Evolutionary conservation across 2,888 invertebrate species (phyloP), one percentile per base, ranked within the genome.

Genomic region (Cremastobaeus sp.): DNA sequence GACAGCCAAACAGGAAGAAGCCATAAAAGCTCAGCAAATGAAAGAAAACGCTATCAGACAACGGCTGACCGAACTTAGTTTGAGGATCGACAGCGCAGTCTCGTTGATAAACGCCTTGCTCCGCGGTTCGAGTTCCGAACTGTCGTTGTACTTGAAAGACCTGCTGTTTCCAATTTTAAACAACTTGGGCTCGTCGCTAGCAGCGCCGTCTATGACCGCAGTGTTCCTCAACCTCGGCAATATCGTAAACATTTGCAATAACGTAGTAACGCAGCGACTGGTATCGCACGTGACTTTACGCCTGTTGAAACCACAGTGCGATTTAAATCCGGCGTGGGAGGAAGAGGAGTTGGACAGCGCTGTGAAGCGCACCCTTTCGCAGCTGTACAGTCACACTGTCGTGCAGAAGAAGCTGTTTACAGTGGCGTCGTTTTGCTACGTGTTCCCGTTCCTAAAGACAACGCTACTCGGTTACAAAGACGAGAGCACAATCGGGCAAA

Each of bases 1-100:
- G 45, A 93, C 95, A 0, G 92, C 94, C 9, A 98, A 98, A 86
- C 99, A 99, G 86, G 93, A 96, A 84, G 98, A 99, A 87, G 93
- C 93, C 0, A 92, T 98, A 50, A 95, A 94, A 84, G 91, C 92
- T 30, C 97, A 98, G 87, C 90, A 94, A 14, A 92, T 94, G 18
- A 97, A 96, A 82, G 99, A 99, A 86, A 91, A 91, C 74, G 91
- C 90, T 0, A 94, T 96, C 69, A 90, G 96, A 76, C 90, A 91
- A 35, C 90, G 92, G 77, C 88, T 98, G 21, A 89, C 90, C 3
- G 89, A 88, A 72, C 86, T 88, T 35, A 89, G 88, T 41, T 83
- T 62, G 2, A 85, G 81, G 45, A 84, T 88, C 39, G 82, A 74
- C 0, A 76, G 80, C 9, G 81, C 88, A 4, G 88, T 90, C 1